Evolutionary conservation across 2,888 invertebrate species (phyloP).

Genomic region (Apotomis capreana): DNA sequence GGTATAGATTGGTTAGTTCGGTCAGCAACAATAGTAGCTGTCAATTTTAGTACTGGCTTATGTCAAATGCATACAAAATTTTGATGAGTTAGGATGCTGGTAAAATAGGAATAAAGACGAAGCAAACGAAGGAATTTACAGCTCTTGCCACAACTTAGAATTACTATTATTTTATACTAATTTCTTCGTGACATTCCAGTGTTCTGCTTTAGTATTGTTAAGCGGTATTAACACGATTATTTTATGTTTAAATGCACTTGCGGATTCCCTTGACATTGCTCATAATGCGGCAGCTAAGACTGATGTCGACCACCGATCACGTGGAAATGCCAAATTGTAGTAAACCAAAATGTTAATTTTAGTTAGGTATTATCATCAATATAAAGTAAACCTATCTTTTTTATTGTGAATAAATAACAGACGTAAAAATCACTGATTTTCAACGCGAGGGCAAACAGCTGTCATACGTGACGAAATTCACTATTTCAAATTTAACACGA

Average conservation of each 20-base stretch:
- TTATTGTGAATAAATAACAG: no score
- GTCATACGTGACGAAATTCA: no score
- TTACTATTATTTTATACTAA: not conserved
- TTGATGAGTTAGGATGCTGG: no score
- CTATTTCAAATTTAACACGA: no score
- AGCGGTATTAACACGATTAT: slow-evolving; percentile 33
- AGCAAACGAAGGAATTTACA: not conserved
- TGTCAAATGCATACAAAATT: no score
- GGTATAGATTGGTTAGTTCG: no score
- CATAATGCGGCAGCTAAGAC: slow-evolving; percentile 52
- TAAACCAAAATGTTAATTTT: slow-evolving; percentile 58
- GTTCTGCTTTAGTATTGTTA: slow-evolving; percentile 32
- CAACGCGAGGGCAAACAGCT: no score
- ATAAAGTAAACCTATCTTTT: not conserved
- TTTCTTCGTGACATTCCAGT: slow-evolving; percentile 42
- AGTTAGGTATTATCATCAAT: slow-evolving; percentile 24
- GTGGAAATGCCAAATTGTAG: slow-evolving; percentile 63
- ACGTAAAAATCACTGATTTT: no score
- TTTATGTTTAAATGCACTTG: slow-evolving; percentile 39
- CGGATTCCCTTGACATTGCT: slow-evolving; percentile 44
- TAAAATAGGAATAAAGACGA: no score
- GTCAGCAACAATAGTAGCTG: no score
- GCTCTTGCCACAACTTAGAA: slow-evolving; percentile 6
- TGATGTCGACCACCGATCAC: slow-evolving; percentile 57
- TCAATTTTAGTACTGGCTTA: no score